These are phyloP conservation scores for Microctenopoma steveboyesi DNA, from an alignment of 2,797 vertebrate genomes.

Conservation along the genomic window DNA sequence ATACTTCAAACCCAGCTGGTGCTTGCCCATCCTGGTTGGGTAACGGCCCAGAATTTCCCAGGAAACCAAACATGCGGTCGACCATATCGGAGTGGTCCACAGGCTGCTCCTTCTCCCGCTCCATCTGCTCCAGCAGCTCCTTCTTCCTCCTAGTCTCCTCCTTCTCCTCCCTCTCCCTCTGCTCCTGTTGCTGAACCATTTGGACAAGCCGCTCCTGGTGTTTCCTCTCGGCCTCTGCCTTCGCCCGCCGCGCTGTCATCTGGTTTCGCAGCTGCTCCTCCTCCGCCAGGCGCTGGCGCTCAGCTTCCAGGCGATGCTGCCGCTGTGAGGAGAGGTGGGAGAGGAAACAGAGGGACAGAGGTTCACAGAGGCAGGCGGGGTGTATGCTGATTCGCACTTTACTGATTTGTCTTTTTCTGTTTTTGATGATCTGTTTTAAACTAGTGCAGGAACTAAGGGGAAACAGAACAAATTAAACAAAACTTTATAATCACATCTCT, in stretches of 20 bases:
- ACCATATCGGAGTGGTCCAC: constrained; percentile 95
- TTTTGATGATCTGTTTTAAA: constrained; percentile 1
- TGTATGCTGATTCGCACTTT: not conserved
- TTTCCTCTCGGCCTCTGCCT: constrained; percentile 90
- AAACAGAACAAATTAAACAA: constrained; percentile 1
- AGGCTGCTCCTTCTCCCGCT: constrained; percentile 88
- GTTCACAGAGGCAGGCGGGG: constrained; percentile 37
- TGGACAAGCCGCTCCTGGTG: constrained; percentile 90
- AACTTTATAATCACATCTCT: not conserved
- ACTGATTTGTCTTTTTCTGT: not conserved
- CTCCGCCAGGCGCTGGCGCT: constrained; percentile 88
- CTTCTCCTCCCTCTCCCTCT: constrained; percentile 86
- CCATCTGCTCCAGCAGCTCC: constrained; percentile 90
- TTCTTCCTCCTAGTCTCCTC: constrained; percentile 90
- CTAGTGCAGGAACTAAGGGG: constrained; percentile 15
- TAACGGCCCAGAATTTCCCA: constrained; percentile 84
- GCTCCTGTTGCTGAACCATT: constrained; percentile 86
- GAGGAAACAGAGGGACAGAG: constrained; percentile 11
- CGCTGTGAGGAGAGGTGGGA: constrained; percentile 75
- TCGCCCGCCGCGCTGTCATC: constrained; percentile 92
- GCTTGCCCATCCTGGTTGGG: constrained; percentile 92
- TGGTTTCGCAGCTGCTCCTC: constrained; percentile 90
- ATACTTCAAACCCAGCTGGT: constrained; percentile 91
- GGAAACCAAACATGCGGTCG: constrained; percentile 95
- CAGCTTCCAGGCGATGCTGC: constrained; percentile 86